phyloP scores from a whole-genome alignment of 2,113 vertebrate genomes.

The Anolis sagrei region DNA sequence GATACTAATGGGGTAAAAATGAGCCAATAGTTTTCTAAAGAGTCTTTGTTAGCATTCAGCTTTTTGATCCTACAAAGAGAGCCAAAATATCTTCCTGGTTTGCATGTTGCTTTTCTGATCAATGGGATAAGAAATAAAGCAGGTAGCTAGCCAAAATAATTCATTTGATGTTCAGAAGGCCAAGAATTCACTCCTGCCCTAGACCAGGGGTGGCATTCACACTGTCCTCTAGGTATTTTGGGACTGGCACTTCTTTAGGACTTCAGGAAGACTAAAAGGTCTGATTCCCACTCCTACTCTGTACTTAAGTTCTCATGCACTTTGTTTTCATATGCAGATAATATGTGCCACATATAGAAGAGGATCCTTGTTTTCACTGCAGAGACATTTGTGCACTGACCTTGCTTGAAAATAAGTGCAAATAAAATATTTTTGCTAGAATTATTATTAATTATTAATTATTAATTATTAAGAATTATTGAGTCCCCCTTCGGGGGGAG shows the following conservation, averaged over 20 bases:
- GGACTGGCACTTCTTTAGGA: too few species aligned
- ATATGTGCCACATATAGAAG: background rate
- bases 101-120: fast-evolving
- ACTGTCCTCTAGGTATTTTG: background rate
- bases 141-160: fast-evolving
- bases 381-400: background rate
- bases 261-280: too few species aligned
- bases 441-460: too few species aligned
- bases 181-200: background rate
- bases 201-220: background rate
- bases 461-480: too few species aligned
- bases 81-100: background rate
- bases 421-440: background rate
- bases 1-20: background rate
- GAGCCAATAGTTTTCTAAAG: background rate
- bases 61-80: background rate
- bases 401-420: background rate
- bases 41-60: too few species aligned
- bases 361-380: too few species aligned
- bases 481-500: too few species aligned
- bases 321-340: background rate
- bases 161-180: background rate
- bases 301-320: background rate
- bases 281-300: too few species aligned
- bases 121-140: background rate